phyloP scores from a whole-genome alignment of 2,888 invertebrate genomes.

The Leptothorax acervorum region DNA sequence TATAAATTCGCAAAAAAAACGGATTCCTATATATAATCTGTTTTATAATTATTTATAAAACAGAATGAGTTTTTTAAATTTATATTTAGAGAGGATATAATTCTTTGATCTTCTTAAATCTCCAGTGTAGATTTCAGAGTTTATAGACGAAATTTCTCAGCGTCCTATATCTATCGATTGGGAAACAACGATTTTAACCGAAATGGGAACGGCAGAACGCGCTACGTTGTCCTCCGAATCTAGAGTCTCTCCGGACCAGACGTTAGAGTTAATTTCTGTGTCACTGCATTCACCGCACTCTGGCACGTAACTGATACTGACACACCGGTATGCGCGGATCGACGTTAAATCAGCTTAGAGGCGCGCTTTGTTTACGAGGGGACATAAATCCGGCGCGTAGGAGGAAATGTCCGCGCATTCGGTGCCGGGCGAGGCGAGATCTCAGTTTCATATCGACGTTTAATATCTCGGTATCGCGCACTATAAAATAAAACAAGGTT shows the following conservation, averaged over 20 bases:
- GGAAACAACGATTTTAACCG: not conserved
- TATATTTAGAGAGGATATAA: not conserved
- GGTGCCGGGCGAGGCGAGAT: conserved; percentile 15
- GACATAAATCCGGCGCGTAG: conserved; percentile 47
- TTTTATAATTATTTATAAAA: not conserved
- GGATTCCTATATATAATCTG: not conserved
- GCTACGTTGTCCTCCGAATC: conserved; percentile 7
- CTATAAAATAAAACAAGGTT: conserved; percentile 50
- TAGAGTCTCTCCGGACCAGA: conserved; percentile 27
- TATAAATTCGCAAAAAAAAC: not conserved
- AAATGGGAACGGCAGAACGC: not conserved
- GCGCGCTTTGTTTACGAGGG: conserved; percentile 51
- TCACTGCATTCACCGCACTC: conserved; percentile 43
- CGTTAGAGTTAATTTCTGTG: conserved; percentile 52
- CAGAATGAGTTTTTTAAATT: not conserved
- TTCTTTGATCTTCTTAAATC: not conserved
- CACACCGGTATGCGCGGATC: conserved; percentile 46
- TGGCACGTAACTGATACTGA: conserved; percentile 51
- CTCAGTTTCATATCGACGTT: conserved; percentile 43
- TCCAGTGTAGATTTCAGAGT: not conserved
- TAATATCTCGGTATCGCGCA: conserved; percentile 40
- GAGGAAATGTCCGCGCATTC: conserved; percentile 49
- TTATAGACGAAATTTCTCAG: conserved; percentile 13
- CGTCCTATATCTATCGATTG: not conserved
- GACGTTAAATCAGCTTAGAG: conserved; percentile 55